phyloP scores from a whole-genome alignment of 2,888 invertebrate genomes.

The Aleiodes testaceus region DNA sequence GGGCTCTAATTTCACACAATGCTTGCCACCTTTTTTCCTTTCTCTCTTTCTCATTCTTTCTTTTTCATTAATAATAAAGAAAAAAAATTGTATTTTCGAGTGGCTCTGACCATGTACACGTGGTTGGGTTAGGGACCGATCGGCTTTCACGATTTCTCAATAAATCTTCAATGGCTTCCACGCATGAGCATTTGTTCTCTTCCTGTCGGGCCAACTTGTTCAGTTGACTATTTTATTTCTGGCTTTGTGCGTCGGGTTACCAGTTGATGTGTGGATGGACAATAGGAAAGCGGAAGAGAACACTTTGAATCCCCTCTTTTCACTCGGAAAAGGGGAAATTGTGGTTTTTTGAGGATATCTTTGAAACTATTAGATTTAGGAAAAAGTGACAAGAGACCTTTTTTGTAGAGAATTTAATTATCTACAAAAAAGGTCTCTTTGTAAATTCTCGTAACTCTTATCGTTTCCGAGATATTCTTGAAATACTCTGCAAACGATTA shows the following conservation, averaged over 20 bases:
- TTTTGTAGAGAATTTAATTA: too few species aligned
- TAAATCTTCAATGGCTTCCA: constrained; percentile 59
- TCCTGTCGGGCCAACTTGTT: constrained; percentile 24
- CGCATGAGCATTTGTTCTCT: constrained; percentile 35
- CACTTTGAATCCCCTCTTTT: too few species aligned
- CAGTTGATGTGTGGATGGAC: not conserved
- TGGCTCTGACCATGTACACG: constrained; percentile 39
- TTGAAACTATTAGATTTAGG: too few species aligned
- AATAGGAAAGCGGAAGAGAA: not conserved
- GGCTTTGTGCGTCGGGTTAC: not conserved
- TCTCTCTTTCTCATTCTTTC: constrained; percentile 32
- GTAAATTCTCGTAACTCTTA: too few species aligned
- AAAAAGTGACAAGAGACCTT: too few species aligned
- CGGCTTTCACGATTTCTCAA: constrained; percentile 65
- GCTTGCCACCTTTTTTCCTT: constrained; percentile 52
- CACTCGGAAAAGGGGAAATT: too few species aligned
- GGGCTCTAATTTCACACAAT: constrained; percentile 70
- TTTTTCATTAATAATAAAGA: constrained; percentile 33
- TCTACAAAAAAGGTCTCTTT: too few species aligned
- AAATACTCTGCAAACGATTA: too few species aligned
- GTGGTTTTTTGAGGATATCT: too few species aligned
- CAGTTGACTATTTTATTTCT: not conserved
- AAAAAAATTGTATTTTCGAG: constrained; percentile 14
- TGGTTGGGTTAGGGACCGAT: constrained; percentile 48
- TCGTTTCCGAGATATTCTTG: too few species aligned